Evolutionary conservation across 2,113 vertebrate species (phyloP), one percentile per base, ranked within the genome.

Genomic region (Rafetus swinhoei): DNA sequence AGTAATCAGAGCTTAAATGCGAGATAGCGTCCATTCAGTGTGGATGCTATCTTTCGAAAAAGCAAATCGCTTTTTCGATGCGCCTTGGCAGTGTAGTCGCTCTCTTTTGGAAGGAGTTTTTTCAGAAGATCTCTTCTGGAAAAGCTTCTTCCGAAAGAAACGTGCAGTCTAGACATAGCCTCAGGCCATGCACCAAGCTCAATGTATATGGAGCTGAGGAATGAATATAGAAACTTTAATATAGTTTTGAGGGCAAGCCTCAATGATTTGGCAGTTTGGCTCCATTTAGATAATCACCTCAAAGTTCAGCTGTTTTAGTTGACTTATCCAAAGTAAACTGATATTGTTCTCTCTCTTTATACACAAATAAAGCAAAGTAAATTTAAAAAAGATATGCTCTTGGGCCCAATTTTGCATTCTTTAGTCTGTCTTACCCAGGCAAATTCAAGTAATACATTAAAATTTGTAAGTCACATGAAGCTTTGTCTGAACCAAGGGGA

Each of bases 271-370:
- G 91, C 94, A 87, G 93, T 93, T 96, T 15, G 93, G 65, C 82
- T 93, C 86, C 87, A 18, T 9, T 97, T 95, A 82, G 79, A 89
- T 88, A 96, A 95, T 90, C 88, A 89, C 69, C 86, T 86, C n/a
- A 56, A 94, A 95, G 24, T 86, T 89, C 96, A 96, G 91, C 90
- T 95, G 85, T 79, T 97, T 35, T 86, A 90, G 56, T 56, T 84
- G 88, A 94, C 88, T 96, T 94, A 94, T 81, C 94, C 94, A 94
- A 97, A 92, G 56, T 84, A 94, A 95, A 87, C 85, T 81, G 79
- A 7, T 0, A 0, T 52, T 14, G 4, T 89, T 57, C 85, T 92
- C 45, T 18, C 82, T 86, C 50, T 80, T 92, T 87, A 62, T 53
- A 87, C 2, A 9, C n/a, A 83, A 79, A 52, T 14, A 60, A 19